Percentiles rank a stretch among this genome's conserved stretches.
Evolutionary conservation across 2,797 vertebrate genomes (phyloP).

Genomic region (Bradypodion pumilum): DNA sequence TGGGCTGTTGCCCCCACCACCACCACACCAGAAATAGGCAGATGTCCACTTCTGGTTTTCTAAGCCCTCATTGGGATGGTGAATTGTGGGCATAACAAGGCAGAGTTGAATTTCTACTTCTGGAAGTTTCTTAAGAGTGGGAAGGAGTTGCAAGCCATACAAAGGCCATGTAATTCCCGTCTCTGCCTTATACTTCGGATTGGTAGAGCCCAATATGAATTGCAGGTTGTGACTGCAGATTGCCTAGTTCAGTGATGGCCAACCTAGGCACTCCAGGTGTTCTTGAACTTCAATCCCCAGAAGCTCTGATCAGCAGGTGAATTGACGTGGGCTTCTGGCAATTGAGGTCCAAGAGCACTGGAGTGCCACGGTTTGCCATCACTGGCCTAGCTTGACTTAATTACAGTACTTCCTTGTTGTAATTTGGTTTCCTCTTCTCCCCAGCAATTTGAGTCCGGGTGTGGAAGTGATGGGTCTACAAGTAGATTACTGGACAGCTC

Average conservation of each 20-base stretch:
- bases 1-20: background rate
- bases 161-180: no score
- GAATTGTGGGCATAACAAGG: background rate
- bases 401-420: background rate
- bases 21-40: background rate
- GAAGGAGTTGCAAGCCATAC: no score
- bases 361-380: no score
- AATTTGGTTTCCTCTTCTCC: background rate
- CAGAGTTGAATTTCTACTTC: background rate
- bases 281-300: no score
- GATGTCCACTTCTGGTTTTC: no score
- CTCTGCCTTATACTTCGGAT: background rate
- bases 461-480: conserved; percentile 96
- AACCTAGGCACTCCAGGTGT: no score
- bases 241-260: no score
- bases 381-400: background rate
- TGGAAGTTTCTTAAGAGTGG: no score
- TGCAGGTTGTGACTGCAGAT: background rate
- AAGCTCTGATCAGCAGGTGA: no score
- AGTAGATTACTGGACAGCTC: conserved; percentile 97
- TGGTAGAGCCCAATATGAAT: background rate
- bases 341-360: no score
- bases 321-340: no score
- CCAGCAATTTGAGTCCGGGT: conserved; percentile 84
- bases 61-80: no score